These are phyloP conservation scores for Macroramphosus scolopax DNA, from an alignment of 2,797 vertebrate species.

Conservation along the genomic window DNA sequence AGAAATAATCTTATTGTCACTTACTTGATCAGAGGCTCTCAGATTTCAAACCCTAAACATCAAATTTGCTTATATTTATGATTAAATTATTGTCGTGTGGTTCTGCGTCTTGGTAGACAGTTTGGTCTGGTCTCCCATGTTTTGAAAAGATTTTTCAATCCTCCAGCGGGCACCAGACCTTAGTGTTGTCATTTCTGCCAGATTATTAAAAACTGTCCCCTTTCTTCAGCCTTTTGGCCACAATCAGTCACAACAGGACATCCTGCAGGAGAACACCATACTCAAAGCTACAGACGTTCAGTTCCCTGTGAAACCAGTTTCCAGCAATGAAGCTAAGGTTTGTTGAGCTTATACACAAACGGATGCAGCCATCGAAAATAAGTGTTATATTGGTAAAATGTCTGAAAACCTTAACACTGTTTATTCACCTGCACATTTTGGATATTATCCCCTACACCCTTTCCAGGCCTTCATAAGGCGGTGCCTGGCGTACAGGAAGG, in stretches of 20 bases:
- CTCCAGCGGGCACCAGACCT: no score
- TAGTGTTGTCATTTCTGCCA: not conserved
- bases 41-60: no score
- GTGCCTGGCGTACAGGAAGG: slow-evolving; percentile 97
- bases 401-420: not conserved
- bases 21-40: no score
- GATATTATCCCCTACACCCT: no score
- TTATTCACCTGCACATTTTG: no score
- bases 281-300: slow-evolving; percentile 99
- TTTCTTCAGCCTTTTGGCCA: slow-evolving; percentile 93
- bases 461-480: slow-evolving; percentile 94
- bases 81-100: no score
- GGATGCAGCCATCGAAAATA: not conserved
- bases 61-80: no score
- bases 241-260: slow-evolving; percentile 99
- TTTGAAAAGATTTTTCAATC: no score
- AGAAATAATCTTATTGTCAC: no score
- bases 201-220: not conserved
- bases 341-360: slow-evolving; percentile 5
- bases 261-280: slow-evolving; percentile 99
- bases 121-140: no score
- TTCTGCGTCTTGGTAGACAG: no score
- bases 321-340: slow-evolving; percentile 99
- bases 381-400: rapidly evolving
- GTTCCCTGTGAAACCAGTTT: slow-evolving; percentile 97